phyloP scores from a whole-genome alignment of 1,140 invertebrate genomes.

The Orchestia grillus region DNA sequence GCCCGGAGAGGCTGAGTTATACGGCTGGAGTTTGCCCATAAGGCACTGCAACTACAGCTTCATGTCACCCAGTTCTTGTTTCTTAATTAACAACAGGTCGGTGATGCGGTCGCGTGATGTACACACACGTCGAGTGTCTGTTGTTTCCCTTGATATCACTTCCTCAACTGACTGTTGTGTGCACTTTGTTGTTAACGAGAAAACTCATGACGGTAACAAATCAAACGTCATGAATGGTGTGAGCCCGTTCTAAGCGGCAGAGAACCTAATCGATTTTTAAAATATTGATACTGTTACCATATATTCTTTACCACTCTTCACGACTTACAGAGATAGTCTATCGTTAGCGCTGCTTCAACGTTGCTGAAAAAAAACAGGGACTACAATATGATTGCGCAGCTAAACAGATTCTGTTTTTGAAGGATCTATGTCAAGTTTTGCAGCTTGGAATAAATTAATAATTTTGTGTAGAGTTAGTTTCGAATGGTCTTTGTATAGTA shows the following conservation, averaged over 20 bases:
- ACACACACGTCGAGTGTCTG: background rate
- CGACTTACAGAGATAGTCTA: too few species aligned
- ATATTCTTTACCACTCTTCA: too few species aligned
- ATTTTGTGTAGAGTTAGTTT: background rate
- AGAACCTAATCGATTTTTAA: too few species aligned
- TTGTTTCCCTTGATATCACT: background rate
- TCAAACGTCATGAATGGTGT: background rate
- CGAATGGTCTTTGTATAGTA: background rate
- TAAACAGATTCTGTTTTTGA: too few species aligned
- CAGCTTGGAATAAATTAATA: too few species aligned
- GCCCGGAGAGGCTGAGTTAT: background rate
- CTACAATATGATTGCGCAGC: too few species aligned
- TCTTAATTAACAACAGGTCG: background rate
- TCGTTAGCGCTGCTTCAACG: too few species aligned
- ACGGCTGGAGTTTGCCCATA: background rate
- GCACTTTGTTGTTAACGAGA: background rate
- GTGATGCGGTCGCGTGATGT: background rate
- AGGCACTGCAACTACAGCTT: background rate
- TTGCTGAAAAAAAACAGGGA: too few species aligned
- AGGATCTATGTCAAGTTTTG: too few species aligned
- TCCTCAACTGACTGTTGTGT: background rate
- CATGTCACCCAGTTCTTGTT: background rate
- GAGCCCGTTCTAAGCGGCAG: too few species aligned
- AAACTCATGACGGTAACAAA: background rate
- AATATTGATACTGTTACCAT: too few species aligned